Conservation (phyloP, 2,113 vertebrate genomes). For the Amphiprion ocellaris region DNA sequence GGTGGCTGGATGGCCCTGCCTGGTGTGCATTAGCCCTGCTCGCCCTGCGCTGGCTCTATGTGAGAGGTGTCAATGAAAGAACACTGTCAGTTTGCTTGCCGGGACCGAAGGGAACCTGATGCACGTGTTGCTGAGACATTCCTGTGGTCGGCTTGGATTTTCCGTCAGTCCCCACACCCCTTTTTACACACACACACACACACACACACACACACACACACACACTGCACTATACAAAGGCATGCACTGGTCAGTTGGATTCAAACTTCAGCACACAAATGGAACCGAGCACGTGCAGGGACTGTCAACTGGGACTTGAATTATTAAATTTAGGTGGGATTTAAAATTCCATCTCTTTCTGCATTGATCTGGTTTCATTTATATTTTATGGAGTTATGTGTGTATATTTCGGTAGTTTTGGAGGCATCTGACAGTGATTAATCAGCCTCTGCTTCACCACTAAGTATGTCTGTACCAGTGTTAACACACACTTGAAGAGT, state of each 20-base stretch:
- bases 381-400: no score
- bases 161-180: constrained; percentile 65
- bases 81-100: constrained; percentile 62
- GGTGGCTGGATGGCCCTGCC: constrained; percentile 33
- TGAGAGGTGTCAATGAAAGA: constrained; percentile 73
- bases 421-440: neutral
- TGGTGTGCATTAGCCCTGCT: constrained; percentile 45
- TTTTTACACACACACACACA: constrained; percentile 51
- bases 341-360: no score
- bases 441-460: neutral
- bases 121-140: constrained; percentile 78
- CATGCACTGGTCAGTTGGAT: constrained; percentile 52
- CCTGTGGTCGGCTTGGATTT: constrained; percentile 73
- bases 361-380: no score
- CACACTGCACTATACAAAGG: constrained; percentile 36
- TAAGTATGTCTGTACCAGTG: neutral
- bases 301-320: neutral
- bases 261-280: constrained; percentile 1
- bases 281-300: neutral
- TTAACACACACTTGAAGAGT: neutral
- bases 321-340: neutral
- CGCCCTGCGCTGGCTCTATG: constrained; percentile 28
- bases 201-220: constrained; percentile 22
- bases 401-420: no score
- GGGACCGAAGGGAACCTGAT: constrained; percentile 47